These are phyloP conservation scores for Alouatta palliata DNA, from an alignment of 2,113 vertebrate genomes.

Conservation along the genomic window DNA sequence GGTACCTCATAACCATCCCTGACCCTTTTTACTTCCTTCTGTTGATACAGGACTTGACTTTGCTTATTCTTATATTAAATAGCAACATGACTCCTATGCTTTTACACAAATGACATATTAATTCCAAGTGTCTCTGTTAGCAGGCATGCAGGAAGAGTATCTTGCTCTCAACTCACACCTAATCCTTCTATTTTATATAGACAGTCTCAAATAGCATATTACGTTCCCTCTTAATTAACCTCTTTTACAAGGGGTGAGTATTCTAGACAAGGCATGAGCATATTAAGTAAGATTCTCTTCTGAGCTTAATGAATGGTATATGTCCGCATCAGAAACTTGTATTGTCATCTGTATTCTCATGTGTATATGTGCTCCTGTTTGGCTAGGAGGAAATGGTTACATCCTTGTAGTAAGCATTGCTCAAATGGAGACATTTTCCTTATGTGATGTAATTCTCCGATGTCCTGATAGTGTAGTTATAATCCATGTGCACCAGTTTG, in stretches of 20 bases:
- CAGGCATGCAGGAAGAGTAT: background rate
- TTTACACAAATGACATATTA: background rate
- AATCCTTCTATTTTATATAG: background rate
- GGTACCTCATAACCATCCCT: background rate
- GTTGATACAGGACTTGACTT: background rate
- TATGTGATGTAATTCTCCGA: background rate
- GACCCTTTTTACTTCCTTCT: background rate
- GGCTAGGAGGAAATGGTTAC: background rate
- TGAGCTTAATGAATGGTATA: background rate
- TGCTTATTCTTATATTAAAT: background rate
- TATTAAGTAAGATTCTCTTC: background rate
- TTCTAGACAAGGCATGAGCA: background rate
- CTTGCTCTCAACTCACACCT: background rate
- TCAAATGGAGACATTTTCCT: background rate
- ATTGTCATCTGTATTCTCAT: background rate
- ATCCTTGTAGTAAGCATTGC: no score
- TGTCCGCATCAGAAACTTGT: background rate
- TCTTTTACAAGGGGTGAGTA: background rate
- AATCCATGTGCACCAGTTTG: background rate
- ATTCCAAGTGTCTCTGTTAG: background rate
- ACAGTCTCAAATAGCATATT: background rate
- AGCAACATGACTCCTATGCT: background rate
- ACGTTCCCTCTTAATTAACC: background rate
- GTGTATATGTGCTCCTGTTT: fast-evolving
- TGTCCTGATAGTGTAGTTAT: background rate